Evolutionary conservation across 2,797 vertebrate genomes (phyloP), one percentile per base, ranked within the genome.

Genomic region (Periparus ater): DNA sequence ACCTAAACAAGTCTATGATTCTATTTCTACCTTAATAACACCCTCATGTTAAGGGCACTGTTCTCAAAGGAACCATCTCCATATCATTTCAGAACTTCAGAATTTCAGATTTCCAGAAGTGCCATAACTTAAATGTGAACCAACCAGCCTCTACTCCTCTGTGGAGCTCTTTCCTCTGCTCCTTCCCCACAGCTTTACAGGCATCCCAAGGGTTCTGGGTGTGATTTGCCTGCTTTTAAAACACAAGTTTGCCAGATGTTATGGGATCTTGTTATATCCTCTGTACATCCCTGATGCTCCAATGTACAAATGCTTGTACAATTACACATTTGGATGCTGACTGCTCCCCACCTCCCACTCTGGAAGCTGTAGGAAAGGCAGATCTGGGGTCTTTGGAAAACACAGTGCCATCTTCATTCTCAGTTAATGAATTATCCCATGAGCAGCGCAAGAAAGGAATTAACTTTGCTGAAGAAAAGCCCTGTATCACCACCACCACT

Each of bases 401-500:
- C 1, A 3, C 1, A 34, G 34, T 40, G n/a, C 17, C 53, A 45
- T 13, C 58, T 63, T 77, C 40, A 16, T 45, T 70, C n/a, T 26
- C 48, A 19, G 2, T 9, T n/a, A 44, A 66, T 65, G 22, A 58
- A 63, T 72, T 38, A 80, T 15, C 36, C 51, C 51, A 30, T 2
- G 8, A 85, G 53, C n/a, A 70, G 44, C 17, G 40, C 16, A n/a
- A 57, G 65, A 25, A 75, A 65, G 12, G 32, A 34, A 48, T 54
- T 36, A 45, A 34, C 26, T 80, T 3, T 20, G 68, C n/a, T 50
- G 73, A 60, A 83, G 65, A 27, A 70, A 79, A 10, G 3, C 27
- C 20, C 11, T 0, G 0, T 9, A 23, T 19, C 67, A 57, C 57
- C 73, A 51, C 4, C 38, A 67, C 2, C 45, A 21, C 65, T 40